phyloP scores from a whole-genome alignment of 2,888 invertebrate genomes.

The Steinernema carpocapsae region DNA sequence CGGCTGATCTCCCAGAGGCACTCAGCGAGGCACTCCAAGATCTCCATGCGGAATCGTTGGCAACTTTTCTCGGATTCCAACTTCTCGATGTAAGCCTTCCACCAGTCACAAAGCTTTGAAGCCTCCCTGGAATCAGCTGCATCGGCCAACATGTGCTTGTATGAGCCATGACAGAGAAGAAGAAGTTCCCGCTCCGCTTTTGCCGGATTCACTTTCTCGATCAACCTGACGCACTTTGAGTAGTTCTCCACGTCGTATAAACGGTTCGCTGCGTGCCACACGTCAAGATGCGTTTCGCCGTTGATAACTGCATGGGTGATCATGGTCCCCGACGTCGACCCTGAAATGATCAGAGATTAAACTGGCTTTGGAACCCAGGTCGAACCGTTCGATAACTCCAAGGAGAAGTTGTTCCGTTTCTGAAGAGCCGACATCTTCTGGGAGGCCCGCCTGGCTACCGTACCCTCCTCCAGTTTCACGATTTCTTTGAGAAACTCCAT shows the following conservation, averaged over 20 bases:
- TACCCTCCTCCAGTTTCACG: not conserved
- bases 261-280: not conserved
- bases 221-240: conserved; percentile 23
- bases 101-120: conserved; percentile 21
- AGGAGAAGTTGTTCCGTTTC: not conserved
- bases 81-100: conserved; percentile 12
- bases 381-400: not conserved
- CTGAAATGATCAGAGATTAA: not conserved
- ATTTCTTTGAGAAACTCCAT: conserved; percentile 27
- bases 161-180: conserved; percentile 21
- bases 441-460: not conserved
- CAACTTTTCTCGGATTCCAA: conserved; percentile 7
- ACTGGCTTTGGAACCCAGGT: not conserved
- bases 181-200: conserved; percentile 12
- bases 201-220: not conserved
- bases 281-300: conserved; percentile 16
- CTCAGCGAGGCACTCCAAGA: conserved; percentile 20
- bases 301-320: conserved; percentile 23
- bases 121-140: not conserved
- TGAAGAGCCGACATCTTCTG: not conserved
- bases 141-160: conserved; percentile 25
- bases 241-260: conserved; percentile 25
- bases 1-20: conserved; percentile 26
- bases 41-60: conserved; percentile 5
- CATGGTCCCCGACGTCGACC: conserved; percentile 1